These are phyloP conservation scores for Zaprionus kolodkinae DNA, from an alignment of 1,140 invertebrate genomes.

Conservation along the genomic window DNA sequence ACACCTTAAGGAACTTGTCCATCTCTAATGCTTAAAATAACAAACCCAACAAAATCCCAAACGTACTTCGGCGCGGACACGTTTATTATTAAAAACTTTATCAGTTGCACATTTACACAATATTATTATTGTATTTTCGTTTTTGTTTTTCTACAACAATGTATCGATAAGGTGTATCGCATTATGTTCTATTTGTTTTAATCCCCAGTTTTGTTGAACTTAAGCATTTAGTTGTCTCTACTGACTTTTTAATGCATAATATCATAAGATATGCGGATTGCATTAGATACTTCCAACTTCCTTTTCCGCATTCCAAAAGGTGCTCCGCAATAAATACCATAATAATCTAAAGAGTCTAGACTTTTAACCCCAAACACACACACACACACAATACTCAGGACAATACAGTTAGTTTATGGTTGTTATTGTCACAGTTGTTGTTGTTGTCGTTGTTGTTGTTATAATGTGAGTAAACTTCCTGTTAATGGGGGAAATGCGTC, in stretches of 20 bases:
- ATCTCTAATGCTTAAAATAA: slow-evolving; percentile 20
- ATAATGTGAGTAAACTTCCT: slow-evolving; percentile 36
- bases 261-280: neutral
- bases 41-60: neutral
- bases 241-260: too few relatives aligned
- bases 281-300: slow-evolving; percentile 1
- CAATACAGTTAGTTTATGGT: slow-evolving; percentile 2
- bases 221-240: too few relatives aligned
- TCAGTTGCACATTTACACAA: slow-evolving; percentile 34
- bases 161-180: neutral
- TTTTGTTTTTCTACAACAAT: neutral
- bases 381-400: neutral
- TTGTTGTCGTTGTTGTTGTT: neutral
- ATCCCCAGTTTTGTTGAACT: neutral
- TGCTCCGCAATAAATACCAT: neutral
- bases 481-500: slow-evolving; percentile 22
- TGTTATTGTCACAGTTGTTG: neutral
- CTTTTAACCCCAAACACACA: slow-evolving; percentile 8
- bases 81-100: slow-evolving; percentile 33
- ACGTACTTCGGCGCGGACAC: slow-evolving; percentile 14
- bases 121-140: neutral
- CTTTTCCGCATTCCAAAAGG: slow-evolving; percentile 22
- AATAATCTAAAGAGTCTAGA: slow-evolving; percentile 13
- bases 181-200: neutral
- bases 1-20: slow-evolving; percentile 28